Base-by-base conservation (phyloP, 1,140 invertebrate species). In the Psix sp. region DNA sequence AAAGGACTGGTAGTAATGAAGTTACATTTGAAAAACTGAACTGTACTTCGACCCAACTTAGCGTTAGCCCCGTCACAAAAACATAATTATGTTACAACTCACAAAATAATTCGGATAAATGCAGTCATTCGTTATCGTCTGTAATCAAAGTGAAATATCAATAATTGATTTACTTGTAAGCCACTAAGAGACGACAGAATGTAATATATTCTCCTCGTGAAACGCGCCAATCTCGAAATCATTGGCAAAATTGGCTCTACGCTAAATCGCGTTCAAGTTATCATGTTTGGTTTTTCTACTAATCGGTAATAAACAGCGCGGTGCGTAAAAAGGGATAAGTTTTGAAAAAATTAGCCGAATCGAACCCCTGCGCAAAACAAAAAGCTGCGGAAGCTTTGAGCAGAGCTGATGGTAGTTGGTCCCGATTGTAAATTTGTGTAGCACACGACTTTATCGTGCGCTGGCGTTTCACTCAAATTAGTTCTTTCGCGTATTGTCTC, bases 401-500 rank as follows among this genome's bases (percentile, higher is more conserved):
- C 36, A 35, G 35, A 42, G 29, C 7, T 45, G n/a, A 24, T 39
- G 48, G n/a, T 39, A 56, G 68, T 72, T 59, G 51, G 68, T 72
- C 38, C 68, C 52, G 68, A 72, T 59, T 74, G 62, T 65, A 62
- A 68, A 63, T 68, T 74, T 74, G 48, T 51, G 49, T 43, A 39
- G 62, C 56, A 35, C 52, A 15, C 60, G 40, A 68, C 59, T 68
- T 63, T 59, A 65, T 65, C 65, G 59, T 42, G 38, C 57, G 46
- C 59, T 74, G 52, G 65, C 72, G 40, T 70, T 74, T 74, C 72
- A 74, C 72, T 74, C 72, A 74, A 74, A 74, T 74, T 74, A 68
- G 72, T 74, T 70, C 72, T 74, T 74, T 68, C 46, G 65, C 54
- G 71, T 54, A 68, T 74, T 68, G 72, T 74, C 72, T 63, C 45